phyloP scores from a whole-genome alignment of 2,113 vertebrate genomes.

The Cynoglossus semilaevis region DNA sequence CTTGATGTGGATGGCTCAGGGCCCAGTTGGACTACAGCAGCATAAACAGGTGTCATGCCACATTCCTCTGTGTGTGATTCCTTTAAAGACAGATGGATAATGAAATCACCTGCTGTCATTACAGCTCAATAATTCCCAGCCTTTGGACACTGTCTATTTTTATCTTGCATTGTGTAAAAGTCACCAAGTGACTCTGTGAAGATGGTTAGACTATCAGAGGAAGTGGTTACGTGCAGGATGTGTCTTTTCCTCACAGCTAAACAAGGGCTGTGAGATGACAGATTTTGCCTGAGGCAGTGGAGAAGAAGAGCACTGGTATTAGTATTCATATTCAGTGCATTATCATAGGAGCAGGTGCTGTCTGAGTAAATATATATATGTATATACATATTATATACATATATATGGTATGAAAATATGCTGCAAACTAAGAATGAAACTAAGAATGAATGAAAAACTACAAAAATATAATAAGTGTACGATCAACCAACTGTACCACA shows the following conservation, averaged over 20 bases:
- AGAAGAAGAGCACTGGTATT: slow-evolving; percentile 39
- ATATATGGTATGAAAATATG: too few species aligned
- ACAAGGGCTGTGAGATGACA: slow-evolving; percentile 30
- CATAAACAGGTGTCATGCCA: slow-evolving; percentile 28
- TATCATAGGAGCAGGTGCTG: slow-evolving; percentile 35
- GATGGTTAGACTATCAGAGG: slow-evolving; percentile 32
- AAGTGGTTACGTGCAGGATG: slow-evolving; percentile 51
- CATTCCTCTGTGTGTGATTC: slow-evolving; percentile 27
- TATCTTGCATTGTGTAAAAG: slow-evolving; percentile 40
- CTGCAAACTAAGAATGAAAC: too few species aligned
- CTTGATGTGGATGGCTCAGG: slow-evolving; percentile 62
- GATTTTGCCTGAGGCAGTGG: slow-evolving; percentile 43
- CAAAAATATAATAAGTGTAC: too few species aligned
- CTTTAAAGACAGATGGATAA: slow-evolving; percentile 58
- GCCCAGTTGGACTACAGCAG: slow-evolving; percentile 58
- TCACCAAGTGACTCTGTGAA: slow-evolving; percentile 35
- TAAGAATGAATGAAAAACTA: too few species aligned
- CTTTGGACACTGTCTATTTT: slow-evolving; percentile 42
- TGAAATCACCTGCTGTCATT: slow-evolving; percentile 50
- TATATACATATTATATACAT: too few species aligned
- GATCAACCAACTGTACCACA: too few species aligned
- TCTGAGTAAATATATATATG: slow-evolving; percentile 60
- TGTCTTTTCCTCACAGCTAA: slow-evolving; percentile 45
- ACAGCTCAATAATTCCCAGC: slow-evolving; percentile 57
- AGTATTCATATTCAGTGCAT: slow-evolving; percentile 59